These are phyloP conservation scores for Cataglyphis hispanica DNA, from an alignment of 1,140 invertebrate genomes.

Conservation along the genomic window DNA sequence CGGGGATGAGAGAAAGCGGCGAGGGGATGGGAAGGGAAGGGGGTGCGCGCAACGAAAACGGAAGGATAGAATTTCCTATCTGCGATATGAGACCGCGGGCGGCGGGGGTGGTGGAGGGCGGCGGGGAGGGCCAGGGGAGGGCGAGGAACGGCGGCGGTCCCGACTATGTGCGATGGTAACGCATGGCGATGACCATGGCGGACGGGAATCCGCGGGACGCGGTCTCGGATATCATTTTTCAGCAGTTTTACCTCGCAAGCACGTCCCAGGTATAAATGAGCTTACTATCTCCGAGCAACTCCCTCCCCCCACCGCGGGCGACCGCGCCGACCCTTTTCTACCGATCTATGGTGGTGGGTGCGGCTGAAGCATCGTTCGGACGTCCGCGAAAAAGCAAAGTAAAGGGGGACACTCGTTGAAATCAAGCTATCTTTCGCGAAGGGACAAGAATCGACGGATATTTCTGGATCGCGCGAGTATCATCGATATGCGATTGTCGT, in stretches of 20 bases:
- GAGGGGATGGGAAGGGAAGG: background rate
- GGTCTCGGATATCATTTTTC: conserved; percentile 81
- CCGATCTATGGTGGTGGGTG: conserved; percentile 57
- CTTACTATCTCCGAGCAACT: conserved; percentile 73
- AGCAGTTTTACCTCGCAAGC: conserved; percentile 78
- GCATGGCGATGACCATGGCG: conserved; percentile 61
- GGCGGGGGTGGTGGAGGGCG: conserved; percentile 14
- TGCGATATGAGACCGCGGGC: conserved; percentile 67
- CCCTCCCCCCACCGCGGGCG: conserved; percentile 41
- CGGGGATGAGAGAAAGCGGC: background rate
- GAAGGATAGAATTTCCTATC: conserved; percentile 71
- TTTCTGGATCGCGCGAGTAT: conserved; percentile 11
- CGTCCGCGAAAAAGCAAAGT: conserved; percentile 44
- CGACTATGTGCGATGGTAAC: conserved; percentile 56
- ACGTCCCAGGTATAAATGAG: conserved; percentile 79
- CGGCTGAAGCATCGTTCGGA: conserved; percentile 58
- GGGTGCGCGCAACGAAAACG: conserved; percentile 47
- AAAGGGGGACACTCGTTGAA: conserved; percentile 21
- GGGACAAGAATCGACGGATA: conserved; percentile 2
- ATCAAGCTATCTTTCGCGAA: conserved; percentile 30
- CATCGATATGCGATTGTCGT: background rate
- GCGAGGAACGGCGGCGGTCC: conserved; percentile 10
- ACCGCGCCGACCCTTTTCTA: conserved; percentile 25
- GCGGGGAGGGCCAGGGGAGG: conserved; percentile 10
- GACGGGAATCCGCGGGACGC: conserved; percentile 53